A percentile compares a stretch with the other conserved stretches of the same genome.
These are phyloP conservation scores for Andrena haemorrhoa DNA, from an alignment of 2,888 invertebrate species.

Conservation along the genomic window DNA sequence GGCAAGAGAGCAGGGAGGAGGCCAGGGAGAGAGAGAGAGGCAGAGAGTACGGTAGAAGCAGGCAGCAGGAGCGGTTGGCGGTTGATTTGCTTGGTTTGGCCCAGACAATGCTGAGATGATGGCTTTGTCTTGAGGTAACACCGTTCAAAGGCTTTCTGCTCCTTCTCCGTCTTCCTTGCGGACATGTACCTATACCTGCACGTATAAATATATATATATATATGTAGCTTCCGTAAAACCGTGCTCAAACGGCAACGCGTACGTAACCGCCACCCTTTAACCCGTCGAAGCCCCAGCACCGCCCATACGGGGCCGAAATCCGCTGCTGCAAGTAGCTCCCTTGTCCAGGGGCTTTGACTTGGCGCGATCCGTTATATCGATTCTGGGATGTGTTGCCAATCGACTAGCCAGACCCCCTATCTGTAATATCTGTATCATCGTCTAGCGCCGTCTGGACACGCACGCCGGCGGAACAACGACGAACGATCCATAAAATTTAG, in stretches of 20 bases:
- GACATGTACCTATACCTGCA: not conserved
- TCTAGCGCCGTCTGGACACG: slow-evolving; percentile 14
- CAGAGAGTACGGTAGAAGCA: slow-evolving; percentile 51
- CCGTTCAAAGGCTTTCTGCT: slow-evolving; percentile 76
- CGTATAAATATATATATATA: not conserved
- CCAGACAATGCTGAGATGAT: slow-evolving; percentile 80
- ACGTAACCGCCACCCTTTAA: slow-evolving; percentile 39
- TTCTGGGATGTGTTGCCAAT: slow-evolving; percentile 37
- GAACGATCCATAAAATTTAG: slow-evolving; percentile 33
- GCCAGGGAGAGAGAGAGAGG: slow-evolving; percentile 18
- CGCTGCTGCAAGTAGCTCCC: slow-evolving; percentile 42
- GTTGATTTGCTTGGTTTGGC: slow-evolving; percentile 82
- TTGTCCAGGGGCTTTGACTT: slow-evolving; percentile 55
- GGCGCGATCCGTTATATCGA: slow-evolving; percentile 52
- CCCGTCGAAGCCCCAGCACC: slow-evolving; percentile 31
- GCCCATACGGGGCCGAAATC: slow-evolving; percentile 48
- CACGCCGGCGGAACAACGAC: not conserved
- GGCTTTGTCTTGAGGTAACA: slow-evolving; percentile 82
- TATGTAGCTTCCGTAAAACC: slow-evolving; percentile 24
- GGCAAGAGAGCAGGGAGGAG: slow-evolving; percentile 29
- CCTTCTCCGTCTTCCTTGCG: slow-evolving; percentile 58
- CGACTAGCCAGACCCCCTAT: not conserved
- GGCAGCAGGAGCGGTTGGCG: slow-evolving; percentile 71
- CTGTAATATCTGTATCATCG: slow-evolving; percentile 19
- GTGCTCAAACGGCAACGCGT: slow-evolving; percentile 40